A percentile compares a stretch with the other conserved stretches of the same genome.
Conservation (phyloP, 2,797 vertebrate genomes). For the Galago senegalensis region DNA sequence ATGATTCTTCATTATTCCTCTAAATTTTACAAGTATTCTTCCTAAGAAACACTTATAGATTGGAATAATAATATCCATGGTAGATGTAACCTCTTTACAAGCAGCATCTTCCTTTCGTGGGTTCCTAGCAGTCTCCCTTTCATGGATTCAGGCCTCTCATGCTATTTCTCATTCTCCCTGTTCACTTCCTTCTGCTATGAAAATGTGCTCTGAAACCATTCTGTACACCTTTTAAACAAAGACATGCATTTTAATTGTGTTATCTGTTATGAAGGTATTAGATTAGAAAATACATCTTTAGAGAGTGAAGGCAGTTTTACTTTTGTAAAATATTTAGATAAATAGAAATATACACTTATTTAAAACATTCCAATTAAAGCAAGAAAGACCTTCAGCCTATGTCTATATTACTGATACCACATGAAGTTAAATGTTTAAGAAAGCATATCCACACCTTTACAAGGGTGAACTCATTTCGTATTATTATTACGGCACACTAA, state of each 20-base stretch:
- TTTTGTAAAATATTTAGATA: neutral
- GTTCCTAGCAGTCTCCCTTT: neutral
- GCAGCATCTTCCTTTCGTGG: neutral
- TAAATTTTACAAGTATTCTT: neutral
- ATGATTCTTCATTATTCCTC: slow-evolving; percentile 9
- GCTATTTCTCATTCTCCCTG: neutral
- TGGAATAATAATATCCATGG: neutral
- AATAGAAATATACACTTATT: neutral
- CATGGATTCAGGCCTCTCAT: neutral
- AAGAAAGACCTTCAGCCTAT: neutral
- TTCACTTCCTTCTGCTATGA: neutral
- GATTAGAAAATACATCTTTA: slow-evolving; percentile 19
- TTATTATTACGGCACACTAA: neutral
- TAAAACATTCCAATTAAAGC: neutral
- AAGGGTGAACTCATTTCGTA: neutral
- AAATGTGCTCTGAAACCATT: neutral
- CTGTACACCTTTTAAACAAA: neutral
- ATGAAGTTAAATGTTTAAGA: neutral
- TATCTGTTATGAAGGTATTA: slow-evolving; percentile 18
- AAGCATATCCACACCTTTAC: neutral
- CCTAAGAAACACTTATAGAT: neutral
- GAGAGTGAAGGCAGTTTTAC: neutral
- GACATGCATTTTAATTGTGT: neutral
- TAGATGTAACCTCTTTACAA: neutral
- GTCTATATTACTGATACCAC: neutral